Percentiles rank a stretch among this genome's conserved stretches.
phyloP scores from a whole-genome alignment of 2,113 vertebrate genomes.

The Falcunculus frontatus region DNA sequence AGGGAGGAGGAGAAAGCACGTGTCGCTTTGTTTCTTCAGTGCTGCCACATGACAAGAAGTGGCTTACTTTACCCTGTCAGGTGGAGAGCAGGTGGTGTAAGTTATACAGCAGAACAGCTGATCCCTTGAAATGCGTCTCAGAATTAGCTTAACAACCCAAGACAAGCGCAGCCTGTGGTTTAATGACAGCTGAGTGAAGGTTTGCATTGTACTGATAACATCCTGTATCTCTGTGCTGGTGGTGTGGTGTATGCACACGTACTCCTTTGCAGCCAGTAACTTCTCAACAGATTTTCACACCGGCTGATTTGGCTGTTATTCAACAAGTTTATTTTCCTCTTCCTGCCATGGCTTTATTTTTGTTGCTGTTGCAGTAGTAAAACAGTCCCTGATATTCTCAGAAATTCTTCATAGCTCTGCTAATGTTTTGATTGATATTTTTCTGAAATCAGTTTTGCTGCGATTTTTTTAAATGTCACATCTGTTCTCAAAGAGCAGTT shows the following conservation, averaged over 20 bases:
- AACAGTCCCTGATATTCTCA: not conserved
- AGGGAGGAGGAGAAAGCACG: not conserved
- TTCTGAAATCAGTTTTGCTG: not conserved
- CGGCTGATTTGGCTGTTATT: slow-evolving; percentile 4
- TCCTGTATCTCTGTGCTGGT: slow-evolving; percentile 46
- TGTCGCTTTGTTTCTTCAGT: not conserved
- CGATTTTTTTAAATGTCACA: not conserved
- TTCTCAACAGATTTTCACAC: not conserved
- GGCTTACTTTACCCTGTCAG: not conserved
- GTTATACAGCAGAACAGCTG: not conserved
- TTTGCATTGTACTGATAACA: slow-evolving; percentile 65
- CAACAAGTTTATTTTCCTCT: slow-evolving; percentile 14
- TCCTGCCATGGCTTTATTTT: not conserved
- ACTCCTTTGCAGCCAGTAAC: not conserved
- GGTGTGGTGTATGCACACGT: slow-evolving; percentile 37
- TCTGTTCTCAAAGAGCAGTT: not conserved
- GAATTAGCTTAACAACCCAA: slow-evolving; percentile 28
- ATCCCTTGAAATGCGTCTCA: slow-evolving; percentile 10
- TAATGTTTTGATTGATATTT: slow-evolving; percentile 11
- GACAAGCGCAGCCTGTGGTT: slow-evolving; percentile 16
- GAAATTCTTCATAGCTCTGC: not conserved
- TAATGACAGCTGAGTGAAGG: slow-evolving; percentile 46
- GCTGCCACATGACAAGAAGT: not conserved
- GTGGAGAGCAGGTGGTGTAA: not conserved
- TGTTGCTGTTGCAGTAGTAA: not conserved